Conservation (phyloP, 1,140 invertebrate species). For the Gonioctena quinquepunctata region DNA sequence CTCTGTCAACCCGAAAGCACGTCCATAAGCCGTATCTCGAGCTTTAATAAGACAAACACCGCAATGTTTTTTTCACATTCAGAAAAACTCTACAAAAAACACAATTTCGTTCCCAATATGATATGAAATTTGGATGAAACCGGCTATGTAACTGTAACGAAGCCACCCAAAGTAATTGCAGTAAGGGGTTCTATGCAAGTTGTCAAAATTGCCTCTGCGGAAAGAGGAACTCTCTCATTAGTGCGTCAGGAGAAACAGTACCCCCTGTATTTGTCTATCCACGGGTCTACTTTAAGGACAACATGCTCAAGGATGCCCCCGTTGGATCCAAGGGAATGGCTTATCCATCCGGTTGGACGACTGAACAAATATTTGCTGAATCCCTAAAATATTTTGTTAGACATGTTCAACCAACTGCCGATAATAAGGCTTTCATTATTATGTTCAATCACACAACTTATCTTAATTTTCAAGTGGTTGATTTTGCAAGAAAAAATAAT, state of each 20-base stretch:
- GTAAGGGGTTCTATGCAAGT: conserved; percentile 55
- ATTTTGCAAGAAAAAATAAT: conserved; percentile 46
- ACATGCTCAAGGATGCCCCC: conserved; percentile 52
- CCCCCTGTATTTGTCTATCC: conserved; percentile 53
- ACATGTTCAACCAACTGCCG: conserved; percentile 36
- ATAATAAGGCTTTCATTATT: conserved; percentile 46
- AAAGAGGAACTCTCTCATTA: conserved; percentile 50
- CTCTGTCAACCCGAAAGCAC: conserved; percentile 20
- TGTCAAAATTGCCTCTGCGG: conserved; percentile 52
- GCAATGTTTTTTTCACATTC: conserved; percentile 54
- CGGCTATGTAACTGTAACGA: conserved; percentile 56
- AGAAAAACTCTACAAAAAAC: conserved; percentile 39
- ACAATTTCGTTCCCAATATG: conserved; percentile 43
- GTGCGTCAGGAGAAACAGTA: conserved; percentile 42
- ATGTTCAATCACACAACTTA: too few species aligned
- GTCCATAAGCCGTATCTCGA: conserved; percentile 12
- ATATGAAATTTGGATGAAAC: conserved; percentile 57
- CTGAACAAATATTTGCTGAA: conserved; percentile 44
- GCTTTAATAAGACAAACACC: conserved; percentile 51
- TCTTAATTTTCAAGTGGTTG: conserved; percentile 27
- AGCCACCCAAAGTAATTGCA: conserved; percentile 53
- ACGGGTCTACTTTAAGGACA: conserved; percentile 47
- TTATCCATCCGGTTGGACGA: conserved; percentile 52
- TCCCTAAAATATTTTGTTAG: too few species aligned
- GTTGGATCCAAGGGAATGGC: conserved; percentile 45